A percentile compares a stretch with the other conserved stretches of the same genome.
phyloP scores from a whole-genome alignment of 2,113 vertebrate genomes.

The Peromyscus leucopus region DNA sequence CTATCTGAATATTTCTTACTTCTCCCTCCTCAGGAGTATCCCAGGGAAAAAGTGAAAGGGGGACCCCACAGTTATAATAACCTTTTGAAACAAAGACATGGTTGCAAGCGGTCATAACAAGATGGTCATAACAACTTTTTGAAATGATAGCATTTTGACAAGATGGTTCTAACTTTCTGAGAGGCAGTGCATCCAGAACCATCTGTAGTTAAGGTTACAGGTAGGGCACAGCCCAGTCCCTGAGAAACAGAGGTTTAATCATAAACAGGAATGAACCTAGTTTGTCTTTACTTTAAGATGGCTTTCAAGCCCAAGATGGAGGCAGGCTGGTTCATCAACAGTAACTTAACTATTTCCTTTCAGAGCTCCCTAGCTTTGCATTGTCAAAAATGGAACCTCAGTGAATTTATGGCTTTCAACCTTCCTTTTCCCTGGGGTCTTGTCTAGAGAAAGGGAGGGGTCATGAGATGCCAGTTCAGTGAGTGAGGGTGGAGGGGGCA shows the following conservation, averaged over 20 bases:
- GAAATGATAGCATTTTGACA: too few relatives aligned
- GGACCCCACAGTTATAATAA: not conserved
- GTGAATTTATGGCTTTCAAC: not conserved
- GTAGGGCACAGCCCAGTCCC: not conserved
- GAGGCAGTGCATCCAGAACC: not conserved
- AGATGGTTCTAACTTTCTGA: too few relatives aligned
- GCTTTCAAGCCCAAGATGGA: not conserved
- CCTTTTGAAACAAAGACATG: not conserved
- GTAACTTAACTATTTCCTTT: not conserved
- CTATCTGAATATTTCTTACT: too few relatives aligned
- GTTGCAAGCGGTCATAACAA: not conserved
- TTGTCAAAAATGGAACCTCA: not conserved
- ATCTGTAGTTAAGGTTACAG: not conserved
- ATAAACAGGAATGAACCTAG: not conserved
- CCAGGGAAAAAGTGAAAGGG: too few relatives aligned
- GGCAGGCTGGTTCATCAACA: not conserved
- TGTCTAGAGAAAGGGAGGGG: not conserved
- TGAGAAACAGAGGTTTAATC: not conserved
- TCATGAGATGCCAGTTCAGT: not conserved
- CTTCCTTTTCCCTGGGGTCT: not conserved
- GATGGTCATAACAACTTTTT: not conserved
- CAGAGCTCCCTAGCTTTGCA: not conserved
- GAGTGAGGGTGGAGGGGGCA: too few relatives aligned
- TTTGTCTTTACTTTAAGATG: not conserved
- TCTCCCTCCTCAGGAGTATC: too few relatives aligned